Conservation (phyloP, 2,888 invertebrate species). For the Sarcophaga variegata region DNA sequence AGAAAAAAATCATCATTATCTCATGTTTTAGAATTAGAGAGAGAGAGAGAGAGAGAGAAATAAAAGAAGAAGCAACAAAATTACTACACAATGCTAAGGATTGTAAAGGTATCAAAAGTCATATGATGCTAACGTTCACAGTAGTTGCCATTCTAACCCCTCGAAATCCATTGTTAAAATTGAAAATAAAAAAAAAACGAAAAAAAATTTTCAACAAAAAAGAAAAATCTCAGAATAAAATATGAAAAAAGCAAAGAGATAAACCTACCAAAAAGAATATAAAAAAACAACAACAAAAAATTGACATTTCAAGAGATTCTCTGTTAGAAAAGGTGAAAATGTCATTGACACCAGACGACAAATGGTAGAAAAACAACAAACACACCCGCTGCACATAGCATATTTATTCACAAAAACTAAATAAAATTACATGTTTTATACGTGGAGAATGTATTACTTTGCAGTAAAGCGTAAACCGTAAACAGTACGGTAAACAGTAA, state of each 20-base stretch:
- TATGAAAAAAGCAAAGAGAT: neutral
- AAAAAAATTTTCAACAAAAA: neutral
- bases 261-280: neutral
- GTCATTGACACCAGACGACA: slow-evolving; percentile 46
- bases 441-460: neutral
- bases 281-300: neutral
- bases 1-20: slow-evolving; percentile 19
- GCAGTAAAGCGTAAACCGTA: neutral
- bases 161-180: slow-evolving; percentile 55
- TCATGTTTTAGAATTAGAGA: neutral
- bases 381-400: neutral
- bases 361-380: slow-evolving; percentile 5
- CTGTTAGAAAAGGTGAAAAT: slow-evolving; percentile 19
- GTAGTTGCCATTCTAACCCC: slow-evolving; percentile 20
- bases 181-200: neutral
- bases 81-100: neutral
- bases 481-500: neutral
- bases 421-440: neutral
- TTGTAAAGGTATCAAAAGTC: slow-evolving; percentile 26
- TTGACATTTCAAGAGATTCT: slow-evolving; percentile 27
- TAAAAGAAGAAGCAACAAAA: too few species aligned
- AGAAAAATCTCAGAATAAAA: neutral
- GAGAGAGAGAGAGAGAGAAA: too few species aligned
- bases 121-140: slow-evolving; percentile 4
- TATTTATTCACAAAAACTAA: neutral